Evolutionary conservation across 2,888 invertebrate species (phyloP).

Genomic region (Heliconius cydno): DNA sequence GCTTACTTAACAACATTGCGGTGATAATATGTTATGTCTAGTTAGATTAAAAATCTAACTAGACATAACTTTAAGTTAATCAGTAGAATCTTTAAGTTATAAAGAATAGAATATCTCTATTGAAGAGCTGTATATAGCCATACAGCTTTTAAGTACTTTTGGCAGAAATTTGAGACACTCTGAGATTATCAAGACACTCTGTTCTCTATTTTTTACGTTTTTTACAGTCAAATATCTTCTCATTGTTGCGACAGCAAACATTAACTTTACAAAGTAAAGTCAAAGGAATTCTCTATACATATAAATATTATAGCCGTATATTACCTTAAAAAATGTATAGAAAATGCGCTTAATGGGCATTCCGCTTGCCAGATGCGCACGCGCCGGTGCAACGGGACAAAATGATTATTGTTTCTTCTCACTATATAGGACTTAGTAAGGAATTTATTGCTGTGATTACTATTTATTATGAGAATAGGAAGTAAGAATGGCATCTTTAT

Average conservation of each 20-base stretch:
- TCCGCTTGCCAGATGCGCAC: conserved; percentile 37
- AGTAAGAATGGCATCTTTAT: neutral
- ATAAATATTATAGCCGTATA: neutral
- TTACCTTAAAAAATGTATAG: neutral
- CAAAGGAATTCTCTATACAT: neutral
- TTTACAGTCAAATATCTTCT: too few relatives aligned
- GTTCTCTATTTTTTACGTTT: too few relatives aligned
- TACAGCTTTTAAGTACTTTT: too few relatives aligned
- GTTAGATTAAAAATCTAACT: too few relatives aligned
- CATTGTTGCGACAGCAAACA: too few relatives aligned
- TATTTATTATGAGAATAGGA: conserved; percentile 19
- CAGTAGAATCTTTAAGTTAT: too few relatives aligned
- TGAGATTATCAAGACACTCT: too few relatives aligned
- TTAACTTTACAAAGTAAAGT: neutral
- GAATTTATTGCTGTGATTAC: conserved; percentile 22
- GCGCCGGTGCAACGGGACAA: conserved; percentile 37
- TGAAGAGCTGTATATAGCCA: too few relatives aligned
- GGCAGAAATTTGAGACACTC: too few relatives aligned
- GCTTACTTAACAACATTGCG: neutral
- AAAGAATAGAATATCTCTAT: too few relatives aligned
- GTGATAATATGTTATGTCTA: too few relatives aligned
- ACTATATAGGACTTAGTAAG: conserved; percentile 8
- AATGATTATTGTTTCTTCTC: conserved; percentile 25
- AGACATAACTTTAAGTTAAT: too few relatives aligned
- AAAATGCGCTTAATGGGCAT: conserved; percentile 33